Evolutionary conservation across 2,888 invertebrate species (phyloP).

Genomic region (Melanotus villosus): DNA sequence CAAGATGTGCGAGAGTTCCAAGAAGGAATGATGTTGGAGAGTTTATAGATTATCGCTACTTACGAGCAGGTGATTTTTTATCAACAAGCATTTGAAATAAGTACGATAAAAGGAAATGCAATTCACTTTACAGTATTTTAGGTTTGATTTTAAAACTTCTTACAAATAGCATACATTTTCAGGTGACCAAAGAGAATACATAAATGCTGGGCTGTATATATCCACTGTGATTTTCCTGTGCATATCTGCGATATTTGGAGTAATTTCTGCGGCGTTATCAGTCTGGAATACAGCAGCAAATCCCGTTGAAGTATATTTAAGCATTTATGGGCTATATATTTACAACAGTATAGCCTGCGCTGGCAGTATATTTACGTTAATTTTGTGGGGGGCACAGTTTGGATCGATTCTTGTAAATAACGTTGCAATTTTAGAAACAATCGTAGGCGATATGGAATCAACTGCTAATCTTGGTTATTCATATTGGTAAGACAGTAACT

Average conservation of each 20-base stretch:
- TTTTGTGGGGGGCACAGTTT: conserved; percentile 67
- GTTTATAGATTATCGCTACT: no score
- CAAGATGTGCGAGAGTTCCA: conserved; percentile 31
- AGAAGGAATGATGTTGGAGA: neutral
- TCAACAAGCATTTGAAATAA: no score
- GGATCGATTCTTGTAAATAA: conserved; percentile 61
- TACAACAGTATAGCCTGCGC: conserved; percentile 72
- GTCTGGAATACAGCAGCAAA: conserved; percentile 73
- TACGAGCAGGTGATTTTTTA: no score
- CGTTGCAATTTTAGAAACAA: conserved; percentile 65
- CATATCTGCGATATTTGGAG: conserved; percentile 69
- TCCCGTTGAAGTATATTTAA: conserved; percentile 73
- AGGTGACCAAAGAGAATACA: conserved; percentile 55
- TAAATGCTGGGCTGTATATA: conserved; percentile 70
- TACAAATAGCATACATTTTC: no score
- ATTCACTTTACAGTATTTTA: no score
- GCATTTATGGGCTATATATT: conserved; percentile 73
- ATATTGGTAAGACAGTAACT: conserved; percentile 65
- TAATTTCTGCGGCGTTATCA: conserved; percentile 69
- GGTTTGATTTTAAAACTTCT: no score
- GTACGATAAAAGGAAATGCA: no score
- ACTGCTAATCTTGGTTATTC: conserved; percentile 66
- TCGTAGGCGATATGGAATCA: conserved; percentile 58
- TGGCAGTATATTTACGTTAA: conserved; percentile 59
- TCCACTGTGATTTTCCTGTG: conserved; percentile 71